Evolutionary conservation across 1,140 invertebrate genomes (phyloP).

Genomic region (Drosophila azteca): DNA sequence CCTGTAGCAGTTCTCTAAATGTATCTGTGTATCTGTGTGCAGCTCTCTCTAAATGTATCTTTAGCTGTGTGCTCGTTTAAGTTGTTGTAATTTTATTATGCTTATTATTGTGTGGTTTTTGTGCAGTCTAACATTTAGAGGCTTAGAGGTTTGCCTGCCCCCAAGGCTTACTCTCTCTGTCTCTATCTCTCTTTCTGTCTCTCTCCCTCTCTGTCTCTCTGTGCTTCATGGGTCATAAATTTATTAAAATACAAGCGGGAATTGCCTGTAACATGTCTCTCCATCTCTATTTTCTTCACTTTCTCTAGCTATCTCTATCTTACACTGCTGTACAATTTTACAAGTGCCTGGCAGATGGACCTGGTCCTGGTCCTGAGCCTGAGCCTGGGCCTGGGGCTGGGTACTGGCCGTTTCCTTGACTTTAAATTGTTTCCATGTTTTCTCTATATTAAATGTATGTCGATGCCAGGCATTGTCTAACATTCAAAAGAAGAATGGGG

Average conservation of each 20-base stretch:
- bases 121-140: slow-evolving; percentile 49
- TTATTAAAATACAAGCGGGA: slow-evolving; percentile 57
- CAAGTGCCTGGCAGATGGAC: slow-evolving; percentile 27
- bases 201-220: slow-evolving; percentile 2
- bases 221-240: slow-evolving; percentile 60
- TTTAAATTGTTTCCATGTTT: slow-evolving; percentile 52
- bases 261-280: not conserved
- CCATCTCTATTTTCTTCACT: not conserved
- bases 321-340: slow-evolving; percentile 23
- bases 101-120: slow-evolving; percentile 66
- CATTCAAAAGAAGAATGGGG: slow-evolving; percentile 19
- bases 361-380: too few species aligned
- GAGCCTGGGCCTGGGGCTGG: too few species aligned
- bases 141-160: slow-evolving; percentile 53
- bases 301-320: slow-evolving; percentile 11
- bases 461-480: slow-evolving; percentile 39
- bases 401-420: slow-evolving; percentile 44
- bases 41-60: slow-evolving; percentile 4
- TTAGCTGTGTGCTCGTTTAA: slow-evolving; percentile 48
- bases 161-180: slow-evolving; percentile 25
- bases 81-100: slow-evolving; percentile 67
- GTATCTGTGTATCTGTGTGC: slow-evolving; percentile 18
- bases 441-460: slow-evolving; percentile 45
- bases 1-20: slow-evolving; percentile 7
- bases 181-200: slow-evolving; percentile 2